Evolutionary conservation across 2,888 invertebrate genomes (phyloP).

Genomic region (Hirtodrosophila histrioides): DNA sequence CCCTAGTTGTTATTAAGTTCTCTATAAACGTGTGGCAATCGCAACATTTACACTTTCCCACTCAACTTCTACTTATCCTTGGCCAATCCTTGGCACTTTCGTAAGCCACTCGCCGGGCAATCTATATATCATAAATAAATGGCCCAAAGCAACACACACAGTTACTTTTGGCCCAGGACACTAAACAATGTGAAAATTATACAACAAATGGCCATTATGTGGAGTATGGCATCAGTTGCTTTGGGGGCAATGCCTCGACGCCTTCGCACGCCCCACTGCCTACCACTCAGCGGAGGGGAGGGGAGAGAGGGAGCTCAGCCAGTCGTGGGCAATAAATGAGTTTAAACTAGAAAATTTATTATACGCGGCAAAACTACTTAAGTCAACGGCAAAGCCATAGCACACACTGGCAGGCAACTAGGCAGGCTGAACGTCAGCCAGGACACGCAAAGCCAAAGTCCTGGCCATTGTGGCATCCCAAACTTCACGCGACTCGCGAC

Average conservation of each 20-base stretch:
- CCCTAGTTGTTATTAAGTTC: constrained; percentile 38
- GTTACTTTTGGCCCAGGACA: constrained; percentile 56
- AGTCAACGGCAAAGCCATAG: constrained; percentile 40
- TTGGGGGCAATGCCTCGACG: constrained; percentile 19
- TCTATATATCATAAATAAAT: constrained; percentile 72
- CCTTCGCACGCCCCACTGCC: constrained; percentile 2
- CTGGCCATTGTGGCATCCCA: constrained; percentile 44
- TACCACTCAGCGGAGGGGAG: no score
- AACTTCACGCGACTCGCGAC: constrained; percentile 37
- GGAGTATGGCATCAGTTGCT: constrained; percentile 32
- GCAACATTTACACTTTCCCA: constrained; percentile 12
- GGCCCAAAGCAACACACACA: constrained; percentile 26
- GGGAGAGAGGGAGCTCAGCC: constrained; percentile 22
- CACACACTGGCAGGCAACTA: background rate
- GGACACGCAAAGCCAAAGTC: constrained; percentile 59
- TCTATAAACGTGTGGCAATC: constrained; percentile 13
- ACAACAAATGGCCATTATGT: constrained; percentile 73
- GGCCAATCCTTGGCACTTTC: constrained; percentile 22
- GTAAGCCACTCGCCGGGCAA: constrained; percentile 36
- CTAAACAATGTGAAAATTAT: constrained; percentile 78
- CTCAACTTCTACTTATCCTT: constrained; percentile 13
- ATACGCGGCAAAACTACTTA: constrained; percentile 78
- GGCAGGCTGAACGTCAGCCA: constrained; percentile 3
- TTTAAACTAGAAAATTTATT: constrained; percentile 79
- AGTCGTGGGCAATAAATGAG: constrained; percentile 73